These are phyloP conservation scores for Vanessa tameamea DNA, from an alignment of 1,140 invertebrate genomes.

Conservation along the genomic window DNA sequence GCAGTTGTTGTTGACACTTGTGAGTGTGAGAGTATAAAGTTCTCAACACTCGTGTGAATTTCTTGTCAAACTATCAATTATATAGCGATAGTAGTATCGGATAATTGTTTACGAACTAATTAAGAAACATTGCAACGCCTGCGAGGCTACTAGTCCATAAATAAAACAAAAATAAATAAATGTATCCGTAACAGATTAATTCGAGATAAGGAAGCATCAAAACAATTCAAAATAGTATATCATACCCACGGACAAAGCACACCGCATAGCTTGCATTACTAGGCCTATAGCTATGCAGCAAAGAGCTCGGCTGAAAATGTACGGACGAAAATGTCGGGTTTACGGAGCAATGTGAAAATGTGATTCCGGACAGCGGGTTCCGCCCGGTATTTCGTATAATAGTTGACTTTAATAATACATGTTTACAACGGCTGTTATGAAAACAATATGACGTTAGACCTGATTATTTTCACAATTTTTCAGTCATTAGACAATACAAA, in stretches of 20 bases:
- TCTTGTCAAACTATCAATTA: too few species aligned
- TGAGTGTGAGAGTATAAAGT: too few species aligned
- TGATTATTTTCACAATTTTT: too few species aligned
- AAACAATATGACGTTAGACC: too few species aligned
- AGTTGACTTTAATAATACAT: not conserved
- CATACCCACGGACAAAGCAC: slow-evolving; percentile 23
- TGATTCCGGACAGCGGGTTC: slow-evolving; percentile 31
- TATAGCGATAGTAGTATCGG: too few species aligned
- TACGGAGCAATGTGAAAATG: slow-evolving; percentile 46
- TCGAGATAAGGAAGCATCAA: not conserved
- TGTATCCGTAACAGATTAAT: not conserved
- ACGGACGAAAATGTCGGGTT: slow-evolving; percentile 36
- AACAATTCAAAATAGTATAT: slow-evolving; percentile 17
- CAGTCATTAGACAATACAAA: too few species aligned
- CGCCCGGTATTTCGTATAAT: slow-evolving; percentile 28
- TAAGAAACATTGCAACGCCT: too few species aligned
- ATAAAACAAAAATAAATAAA: too few species aligned
- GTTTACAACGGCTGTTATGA: not conserved
- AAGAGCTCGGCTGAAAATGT: slow-evolving; percentile 22
- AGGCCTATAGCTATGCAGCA: slow-evolving; percentile 18
- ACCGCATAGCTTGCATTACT: slow-evolving; percentile 30
- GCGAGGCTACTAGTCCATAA: too few species aligned
- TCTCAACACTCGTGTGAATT: too few species aligned
- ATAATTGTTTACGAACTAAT: too few species aligned
- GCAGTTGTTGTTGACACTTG: too few species aligned